These are phyloP conservation scores for Pseudomyrmex concolor DNA, from an alignment of 1,140 invertebrate species.

Conservation along the genomic window DNA sequence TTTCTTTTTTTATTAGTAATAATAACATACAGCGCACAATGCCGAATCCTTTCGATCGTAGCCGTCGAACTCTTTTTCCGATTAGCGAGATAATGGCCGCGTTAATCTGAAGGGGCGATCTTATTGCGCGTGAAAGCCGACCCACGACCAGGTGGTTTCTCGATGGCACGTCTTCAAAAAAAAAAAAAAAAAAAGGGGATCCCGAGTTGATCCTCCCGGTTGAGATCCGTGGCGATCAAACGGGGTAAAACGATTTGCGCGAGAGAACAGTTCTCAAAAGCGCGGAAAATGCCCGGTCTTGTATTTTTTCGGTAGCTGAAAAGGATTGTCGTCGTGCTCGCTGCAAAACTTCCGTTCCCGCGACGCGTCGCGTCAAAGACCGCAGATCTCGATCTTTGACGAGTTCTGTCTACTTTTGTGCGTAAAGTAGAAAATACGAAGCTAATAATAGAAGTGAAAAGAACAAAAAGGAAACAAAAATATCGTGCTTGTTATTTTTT, in stretches of 20 bases:
- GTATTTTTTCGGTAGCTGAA: slow-evolving; percentile 49
- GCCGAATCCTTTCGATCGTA: neutral
- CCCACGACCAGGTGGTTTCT: slow-evolving; percentile 73
- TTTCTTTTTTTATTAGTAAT: too few species aligned
- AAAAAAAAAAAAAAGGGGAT: slow-evolving; percentile 34
- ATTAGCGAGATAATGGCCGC: slow-evolving; percentile 75
- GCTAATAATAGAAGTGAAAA: neutral
- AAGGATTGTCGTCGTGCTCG: slow-evolving; percentile 52
- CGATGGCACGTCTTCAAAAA: slow-evolving; percentile 49
- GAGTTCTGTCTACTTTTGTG: neutral
- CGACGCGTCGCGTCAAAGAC: slow-evolving; percentile 7
- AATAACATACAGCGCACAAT: too few species aligned
- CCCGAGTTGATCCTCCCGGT: slow-evolving; percentile 51
- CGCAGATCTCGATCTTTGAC: slow-evolving; percentile 23
- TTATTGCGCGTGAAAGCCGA: slow-evolving; percentile 81
- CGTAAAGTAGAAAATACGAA: neutral
- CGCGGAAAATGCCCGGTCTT: slow-evolving; percentile 56
- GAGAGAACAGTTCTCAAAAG: slow-evolving; percentile 60
- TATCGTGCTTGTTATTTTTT: too few species aligned
- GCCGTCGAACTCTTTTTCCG: slow-evolving; percentile 76
- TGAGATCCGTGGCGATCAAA: slow-evolving; percentile 67
- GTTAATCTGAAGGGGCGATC: slow-evolving; percentile 78
- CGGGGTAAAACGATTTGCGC: slow-evolving; percentile 71
- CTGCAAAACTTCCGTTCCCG: neutral
- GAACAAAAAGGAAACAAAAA: too few species aligned